Conservation (phyloP, 2,888 invertebrate species). For the Tholera decimalis region DNA sequence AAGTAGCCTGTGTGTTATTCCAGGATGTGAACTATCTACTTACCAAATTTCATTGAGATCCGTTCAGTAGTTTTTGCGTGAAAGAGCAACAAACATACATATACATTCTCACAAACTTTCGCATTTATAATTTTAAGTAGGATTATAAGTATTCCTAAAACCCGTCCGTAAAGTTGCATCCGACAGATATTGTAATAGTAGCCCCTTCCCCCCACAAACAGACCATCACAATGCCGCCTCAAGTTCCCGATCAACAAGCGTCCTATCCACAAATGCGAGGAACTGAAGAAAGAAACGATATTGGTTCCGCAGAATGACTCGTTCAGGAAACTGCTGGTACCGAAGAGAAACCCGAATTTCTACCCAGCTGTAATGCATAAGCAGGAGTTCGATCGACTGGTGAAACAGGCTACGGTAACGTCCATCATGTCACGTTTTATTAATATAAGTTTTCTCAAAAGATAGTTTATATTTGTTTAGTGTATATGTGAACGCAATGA, state of each 20-base stretch:
- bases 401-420: constrained; percentile 91
- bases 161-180: background rate
- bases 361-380: constrained; percentile 92
- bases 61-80: no score
- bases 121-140: no score
- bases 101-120: no score
- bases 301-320: constrained; percentile 82
- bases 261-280: constrained; percentile 87
- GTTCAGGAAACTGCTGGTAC: constrained; percentile 88
- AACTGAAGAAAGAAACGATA: constrained; percentile 72
- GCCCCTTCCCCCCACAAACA: constrained; percentile 57
- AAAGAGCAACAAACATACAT: no score
- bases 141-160: no score
- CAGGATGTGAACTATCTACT: no score
- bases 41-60: no score
- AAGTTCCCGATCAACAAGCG: constrained; percentile 83
- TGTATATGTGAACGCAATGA: no score
- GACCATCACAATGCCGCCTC: constrained; percentile 86
- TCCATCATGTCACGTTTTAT: background rate
- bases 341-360: constrained; percentile 87
- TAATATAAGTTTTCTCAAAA: no score
- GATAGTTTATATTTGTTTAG: no score
- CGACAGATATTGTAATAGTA: background rate
- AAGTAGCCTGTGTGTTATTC: no score
- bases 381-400: constrained; percentile 91